Evolutionary conservation across 2,888 invertebrate genomes (phyloP), one percentile per base, ranked within the genome.

Genomic region (Heteromyza rotundicornis): DNA sequence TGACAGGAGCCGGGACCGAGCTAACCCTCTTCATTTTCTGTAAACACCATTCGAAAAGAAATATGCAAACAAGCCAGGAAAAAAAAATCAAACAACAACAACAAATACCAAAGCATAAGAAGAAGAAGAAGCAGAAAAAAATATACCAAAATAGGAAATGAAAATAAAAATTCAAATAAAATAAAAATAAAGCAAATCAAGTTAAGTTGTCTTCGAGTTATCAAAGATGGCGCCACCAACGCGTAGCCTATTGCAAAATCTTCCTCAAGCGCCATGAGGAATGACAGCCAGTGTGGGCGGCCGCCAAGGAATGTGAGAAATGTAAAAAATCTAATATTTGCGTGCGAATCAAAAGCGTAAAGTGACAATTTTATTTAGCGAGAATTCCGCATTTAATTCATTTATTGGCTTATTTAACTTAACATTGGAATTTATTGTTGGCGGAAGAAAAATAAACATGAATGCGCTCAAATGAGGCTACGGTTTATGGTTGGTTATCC

Each of bases 261-360:
- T 27, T 27, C 27, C 52, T 35, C 23, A 35, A 55, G 55, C 32
- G 55, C 23, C 36, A 54, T 47, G 10, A 27, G 5, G 27, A 27
- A 27, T 27, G 27, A 27, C 27, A 27, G 27, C 17, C 10, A 35
- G 36, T 17, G 20, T 1, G 47, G 5, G 27, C n/a, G 27, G 44
- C 8, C 36, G 19, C 16, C 40, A n/a, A n/a, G 40, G n/a, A 40
- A 40, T 40, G 40, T n/a, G 5, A 7, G 14, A n/a, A 40, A 40
- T 40, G 40, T n/a, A n/a, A 14, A 40, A 40, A 65, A 62, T 64
- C 22, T 62, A 60, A 58, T 57, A 59, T 61, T 63, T 63, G 63
- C 63, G 56, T 55, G 52, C 64, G 57, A 67, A 65, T 67, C 62
- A 65, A 65, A 64, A 62, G 60, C 54, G 62, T 60, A 59, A 60